Evolutionary conservation across 2,888 invertebrate genomes (phyloP).

Genomic region (Lamellibrachia columna): DNA sequence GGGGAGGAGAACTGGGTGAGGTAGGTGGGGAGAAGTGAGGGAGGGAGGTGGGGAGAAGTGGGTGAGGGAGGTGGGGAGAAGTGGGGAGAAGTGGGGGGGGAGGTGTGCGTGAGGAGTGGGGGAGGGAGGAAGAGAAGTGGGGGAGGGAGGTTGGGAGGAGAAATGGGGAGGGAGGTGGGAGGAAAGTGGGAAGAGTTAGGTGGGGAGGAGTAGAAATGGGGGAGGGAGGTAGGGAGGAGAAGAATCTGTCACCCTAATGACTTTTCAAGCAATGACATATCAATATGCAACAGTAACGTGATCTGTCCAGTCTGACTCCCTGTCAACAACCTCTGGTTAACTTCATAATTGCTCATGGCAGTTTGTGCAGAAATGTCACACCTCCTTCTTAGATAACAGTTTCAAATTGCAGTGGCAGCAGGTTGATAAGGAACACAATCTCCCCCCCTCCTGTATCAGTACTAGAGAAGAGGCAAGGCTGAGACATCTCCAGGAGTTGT

Average conservation of each 20-base stretch:
- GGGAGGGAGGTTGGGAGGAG: too few species aligned
- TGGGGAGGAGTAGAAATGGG: too few species aligned
- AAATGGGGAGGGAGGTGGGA: too few species aligned
- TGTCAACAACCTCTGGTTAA: constrained; percentile 6
- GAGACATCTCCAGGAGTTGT: background rate
- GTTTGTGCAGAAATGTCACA: background rate
- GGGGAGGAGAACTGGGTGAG: too few species aligned
- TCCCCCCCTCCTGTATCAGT: background rate
- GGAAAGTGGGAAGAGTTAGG: too few species aligned
- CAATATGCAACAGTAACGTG: background rate
- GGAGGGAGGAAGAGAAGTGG: too few species aligned
- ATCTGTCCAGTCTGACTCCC: background rate
- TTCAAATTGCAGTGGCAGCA: background rate
- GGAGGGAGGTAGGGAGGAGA: background rate
- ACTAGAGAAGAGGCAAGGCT: background rate
- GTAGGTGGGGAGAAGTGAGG: too few species aligned
- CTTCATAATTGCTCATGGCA: constrained; percentile 16
- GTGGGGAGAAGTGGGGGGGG: too few species aligned
- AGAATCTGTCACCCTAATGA: background rate
- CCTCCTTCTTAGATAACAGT: background rate
- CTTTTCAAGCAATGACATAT: background rate
- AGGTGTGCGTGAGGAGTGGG: too few species aligned
- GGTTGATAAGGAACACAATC: background rate
- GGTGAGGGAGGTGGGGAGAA: too few species aligned
- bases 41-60: too few species aligned